Evolutionary conservation across 1,140 invertebrate genomes (phyloP).

Genomic region (Zaprionus africanus): DNA sequence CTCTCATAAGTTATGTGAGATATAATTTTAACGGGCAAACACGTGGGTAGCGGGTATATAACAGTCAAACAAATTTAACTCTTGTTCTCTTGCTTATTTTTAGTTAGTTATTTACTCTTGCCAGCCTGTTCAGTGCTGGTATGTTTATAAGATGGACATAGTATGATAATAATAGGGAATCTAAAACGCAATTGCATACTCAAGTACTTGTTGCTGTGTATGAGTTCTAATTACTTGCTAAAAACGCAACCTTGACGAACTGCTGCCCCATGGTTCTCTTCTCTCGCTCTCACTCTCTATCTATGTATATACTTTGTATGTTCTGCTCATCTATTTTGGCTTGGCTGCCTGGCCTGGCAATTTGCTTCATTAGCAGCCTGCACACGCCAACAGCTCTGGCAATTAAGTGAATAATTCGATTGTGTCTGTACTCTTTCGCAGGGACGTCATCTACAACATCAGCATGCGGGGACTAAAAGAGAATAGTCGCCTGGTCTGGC

Average conservation of each 20-base stretch:
- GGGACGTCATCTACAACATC: constrained; percentile 93
- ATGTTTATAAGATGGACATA: constrained; percentile 13
- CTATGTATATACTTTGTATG: neutral
- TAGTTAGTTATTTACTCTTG: constrained; percentile 5
- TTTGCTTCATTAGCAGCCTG: constrained; percentile 52
- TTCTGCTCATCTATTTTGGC: constrained; percentile 21
- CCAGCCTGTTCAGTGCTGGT: neutral
- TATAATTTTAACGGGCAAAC: no score
- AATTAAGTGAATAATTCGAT: constrained; percentile 84
- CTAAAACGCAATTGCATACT: constrained; percentile 47
- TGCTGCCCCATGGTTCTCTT: constrained; percentile 12
- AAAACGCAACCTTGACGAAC: constrained; percentile 62
- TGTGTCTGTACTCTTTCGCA: constrained; percentile 46
- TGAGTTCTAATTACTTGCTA: constrained; percentile 73
- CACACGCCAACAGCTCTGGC: constrained; percentile 60
- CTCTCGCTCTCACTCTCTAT: neutral
- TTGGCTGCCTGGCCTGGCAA: constrained; percentile 54
- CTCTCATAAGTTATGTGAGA: no score
- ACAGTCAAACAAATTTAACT: neutral
- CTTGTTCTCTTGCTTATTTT: neutral
- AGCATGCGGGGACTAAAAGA: constrained; percentile 90
- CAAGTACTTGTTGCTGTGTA: constrained; percentile 47
- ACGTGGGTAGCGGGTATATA: no score
- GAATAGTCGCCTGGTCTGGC: constrained; percentile 91
- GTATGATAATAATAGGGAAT: constrained; percentile 24